Percentiles rank a stretch among this genome's conserved stretches.
Evolutionary conservation across 2,797 vertebrate genomes (phyloP).

Genomic region (Bradypodion pumilum): DNA sequence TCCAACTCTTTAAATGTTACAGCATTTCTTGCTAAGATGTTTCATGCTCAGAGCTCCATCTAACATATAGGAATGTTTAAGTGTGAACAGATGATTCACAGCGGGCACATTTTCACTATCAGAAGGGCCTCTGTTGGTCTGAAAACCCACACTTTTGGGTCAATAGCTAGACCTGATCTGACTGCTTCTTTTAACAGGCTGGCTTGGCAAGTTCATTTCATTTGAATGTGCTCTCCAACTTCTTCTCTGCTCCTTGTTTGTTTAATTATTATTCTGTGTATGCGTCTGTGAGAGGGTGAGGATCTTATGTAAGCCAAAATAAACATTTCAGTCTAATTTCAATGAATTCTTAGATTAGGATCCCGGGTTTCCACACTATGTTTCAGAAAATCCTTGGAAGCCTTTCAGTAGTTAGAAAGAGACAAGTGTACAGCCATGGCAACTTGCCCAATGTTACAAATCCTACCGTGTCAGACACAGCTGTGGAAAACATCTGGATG

Average conservation of each 20-base stretch:
- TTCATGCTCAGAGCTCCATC: slow-evolving; percentile 20
- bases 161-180: background rate
- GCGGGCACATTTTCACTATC: slow-evolving; percentile 29
- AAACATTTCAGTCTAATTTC: slow-evolving; percentile 24
- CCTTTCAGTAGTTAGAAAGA: background rate
- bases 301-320: slow-evolving; percentile 23
- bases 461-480: background rate
- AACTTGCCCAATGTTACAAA: background rate
- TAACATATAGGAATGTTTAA: slow-evolving; percentile 39
- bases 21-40: slow-evolving; percentile 36
- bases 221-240: slow-evolving; percentile 35
- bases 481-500: background rate
- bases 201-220: slow-evolving; percentile 3
- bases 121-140: slow-evolving; percentile 25
- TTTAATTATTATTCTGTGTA: slow-evolving; percentile 31
- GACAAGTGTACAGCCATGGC: background rate
- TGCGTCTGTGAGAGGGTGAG: background rate
- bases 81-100: slow-evolving; percentile 33
- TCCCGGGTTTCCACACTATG: background rate
- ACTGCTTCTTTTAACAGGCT: slow-evolving; percentile 6
- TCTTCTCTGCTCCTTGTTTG: slow-evolving; percentile 29
- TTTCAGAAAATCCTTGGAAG: slow-evolving; percentile 4
- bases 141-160: slow-evolving; percentile 22
- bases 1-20: background rate
- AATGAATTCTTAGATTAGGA: background rate